Percentiles rank a stretch among this genome's conserved stretches.
Evolutionary conservation across 2,888 invertebrate species (phyloP).

Genomic region (Hirudinaria manillensis): DNA sequence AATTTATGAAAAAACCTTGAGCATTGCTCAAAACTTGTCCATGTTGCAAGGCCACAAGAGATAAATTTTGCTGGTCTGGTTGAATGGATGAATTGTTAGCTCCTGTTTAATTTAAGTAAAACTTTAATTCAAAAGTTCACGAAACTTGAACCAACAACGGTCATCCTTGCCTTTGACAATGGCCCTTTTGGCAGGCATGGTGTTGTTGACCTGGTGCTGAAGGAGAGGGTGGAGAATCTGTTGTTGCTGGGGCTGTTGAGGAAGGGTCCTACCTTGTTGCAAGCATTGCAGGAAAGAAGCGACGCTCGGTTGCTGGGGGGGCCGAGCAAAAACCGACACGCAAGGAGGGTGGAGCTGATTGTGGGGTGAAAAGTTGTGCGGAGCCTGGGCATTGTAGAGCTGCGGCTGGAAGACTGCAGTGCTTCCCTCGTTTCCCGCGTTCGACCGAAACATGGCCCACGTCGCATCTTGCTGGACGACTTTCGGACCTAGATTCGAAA

Average conservation of each 20-base stretch:
- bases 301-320: not conserved
- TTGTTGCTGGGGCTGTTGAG: not conserved
- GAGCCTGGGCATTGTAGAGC: not conserved
- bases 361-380: slow-evolving; percentile 1
- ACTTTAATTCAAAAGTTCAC: not conserved
- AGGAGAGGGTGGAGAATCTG: slow-evolving; percentile 1
- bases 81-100: slow-evolving; percentile 6
- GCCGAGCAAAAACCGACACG: not conserved
- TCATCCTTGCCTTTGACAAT: not conserved
- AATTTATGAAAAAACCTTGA: no score
- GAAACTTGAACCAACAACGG: not conserved
- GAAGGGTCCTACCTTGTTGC: slow-evolving; percentile 3
- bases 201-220: not conserved
- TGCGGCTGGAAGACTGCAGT: not conserved
- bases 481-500: not conserved
- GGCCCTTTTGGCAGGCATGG: not conserved
- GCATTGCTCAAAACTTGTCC: no score
- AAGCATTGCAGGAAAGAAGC: slow-evolving; percentile 6
- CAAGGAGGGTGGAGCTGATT: not conserved
- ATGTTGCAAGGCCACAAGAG: not conserved
- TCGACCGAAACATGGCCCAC: slow-evolving; percentile 2
- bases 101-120: not conserved
- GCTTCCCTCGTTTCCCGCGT: not conserved
- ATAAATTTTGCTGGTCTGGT: slow-evolving; percentile 5
- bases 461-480: not conserved